Conservation (phyloP, 2,888 invertebrate species). For the Agelastica alni region DNA sequence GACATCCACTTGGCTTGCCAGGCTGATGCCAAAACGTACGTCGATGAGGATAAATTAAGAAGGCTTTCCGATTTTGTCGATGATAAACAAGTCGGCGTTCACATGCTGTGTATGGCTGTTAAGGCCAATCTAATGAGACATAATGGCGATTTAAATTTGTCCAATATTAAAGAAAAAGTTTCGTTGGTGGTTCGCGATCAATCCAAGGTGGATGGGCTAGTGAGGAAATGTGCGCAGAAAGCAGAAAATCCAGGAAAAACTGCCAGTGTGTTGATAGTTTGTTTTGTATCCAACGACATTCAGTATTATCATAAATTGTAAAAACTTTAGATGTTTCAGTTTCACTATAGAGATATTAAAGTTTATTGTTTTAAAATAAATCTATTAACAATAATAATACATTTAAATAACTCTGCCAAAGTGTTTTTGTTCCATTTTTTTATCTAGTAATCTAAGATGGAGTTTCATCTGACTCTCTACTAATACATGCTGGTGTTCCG, state of each 20-base stretch:
- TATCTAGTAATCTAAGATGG: too few species aligned
- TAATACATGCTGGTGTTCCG: too few species aligned
- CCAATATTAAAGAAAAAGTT: constrained; percentile 20
- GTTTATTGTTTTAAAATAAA: too few species aligned
- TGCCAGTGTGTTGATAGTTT: constrained; percentile 24
- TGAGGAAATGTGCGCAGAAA: constrained; percentile 19
- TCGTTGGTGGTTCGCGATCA: constrained; percentile 15
- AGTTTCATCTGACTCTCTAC: too few species aligned
- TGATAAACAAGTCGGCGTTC: constrained; percentile 22
- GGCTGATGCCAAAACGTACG: constrained; percentile 23
- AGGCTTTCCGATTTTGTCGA: constrained; percentile 21
- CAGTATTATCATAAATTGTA: constrained; percentile 28
- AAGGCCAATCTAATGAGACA: constrained; percentile 26
- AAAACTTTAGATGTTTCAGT: too few species aligned
- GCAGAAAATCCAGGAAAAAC: constrained; percentile 23
- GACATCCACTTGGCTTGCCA: constrained; percentile 28
- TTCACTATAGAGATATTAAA: too few species aligned
- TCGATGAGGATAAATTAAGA: constrained; percentile 25
- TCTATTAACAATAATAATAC: too few species aligned
- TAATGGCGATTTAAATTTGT: constrained; percentile 21
- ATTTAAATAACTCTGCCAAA: too few species aligned
- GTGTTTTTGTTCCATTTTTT: too few species aligned
- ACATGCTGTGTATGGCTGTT: constrained; percentile 32
- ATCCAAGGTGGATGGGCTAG: constrained; percentile 15
- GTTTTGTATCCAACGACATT: constrained; percentile 26